Evolutionary conservation across 2,797 vertebrate genomes (phyloP), one percentile per base, ranked within the genome.

Genomic region (Sebastes glaucus): DNA sequence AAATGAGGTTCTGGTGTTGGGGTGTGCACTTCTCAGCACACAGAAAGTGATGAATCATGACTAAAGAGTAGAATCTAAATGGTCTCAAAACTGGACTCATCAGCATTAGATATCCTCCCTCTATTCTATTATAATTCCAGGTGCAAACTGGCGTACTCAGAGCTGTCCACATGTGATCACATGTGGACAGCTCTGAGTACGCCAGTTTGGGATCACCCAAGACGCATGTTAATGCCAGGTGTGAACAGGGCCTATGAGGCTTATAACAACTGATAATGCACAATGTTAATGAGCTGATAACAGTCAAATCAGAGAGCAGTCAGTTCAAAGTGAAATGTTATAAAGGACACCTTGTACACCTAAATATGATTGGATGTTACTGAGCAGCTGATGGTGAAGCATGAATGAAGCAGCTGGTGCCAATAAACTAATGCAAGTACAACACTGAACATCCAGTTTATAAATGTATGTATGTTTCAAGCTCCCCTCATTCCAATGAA

Each of bases 1-100:
- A 78, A 80, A 80, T 64, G 46, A 88, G 67, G 42, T 32, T 27
- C 18, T 59, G 28, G n/a, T 27, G 62, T 52, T 52, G 62, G 64
- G 20, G 63, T 5, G 32, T 28, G 67, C 30, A 11, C 42, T 22
- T 42, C 16, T 25, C 30, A 10, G 62, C 74, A 56, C 25, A 30
- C n/a, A 6, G 22, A 49, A 25, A 67, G 18, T 33, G 46, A 65
- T 20, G 25, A 73, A 71, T 70, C 46, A 22, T 14, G 69, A 70
- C 57, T 30, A 11, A 67, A 63, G 11, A 62, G 66, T 9, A 27
- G 30, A 59, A 73, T 46, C 8, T 2, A 46, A 53, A 64, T 7
- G 2, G 57, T 64, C 23, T 52, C 49, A 53, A 59, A 74, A 59
- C 18, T 38, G 32, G 18, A 49, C 52, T 53, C 25, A 23, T 57